Percentiles rank a stretch among this genome's conserved stretches.
phyloP scores from a whole-genome alignment of 2,888 invertebrate genomes.

The Pristionchus entomophagus region DNA sequence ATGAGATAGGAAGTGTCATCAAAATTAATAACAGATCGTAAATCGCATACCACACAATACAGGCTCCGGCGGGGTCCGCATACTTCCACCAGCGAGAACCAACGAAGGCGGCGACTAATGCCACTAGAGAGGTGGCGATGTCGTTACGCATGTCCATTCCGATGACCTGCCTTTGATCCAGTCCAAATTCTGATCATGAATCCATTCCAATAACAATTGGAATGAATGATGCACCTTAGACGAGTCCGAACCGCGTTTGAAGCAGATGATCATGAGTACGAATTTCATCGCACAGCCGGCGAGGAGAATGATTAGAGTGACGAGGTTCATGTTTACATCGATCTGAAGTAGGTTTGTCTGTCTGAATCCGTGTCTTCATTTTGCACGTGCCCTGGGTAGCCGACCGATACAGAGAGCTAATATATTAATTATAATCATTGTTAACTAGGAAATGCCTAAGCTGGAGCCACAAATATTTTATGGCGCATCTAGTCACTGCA shows the following conservation, averaged over 20 bases:
- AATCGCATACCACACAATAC: conserved; percentile 71
- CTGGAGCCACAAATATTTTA: too few relatives aligned
- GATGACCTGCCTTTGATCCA: conserved; percentile 62
- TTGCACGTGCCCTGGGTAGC: too few relatives aligned
- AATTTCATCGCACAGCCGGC: conserved; percentile 67
- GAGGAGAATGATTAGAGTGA: too few relatives aligned
- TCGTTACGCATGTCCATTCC: conserved; percentile 79
- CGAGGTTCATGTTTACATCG: too few relatives aligned
- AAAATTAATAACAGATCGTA: background rate
- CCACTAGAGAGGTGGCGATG: conserved; percentile 77
- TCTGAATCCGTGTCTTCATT: too few relatives aligned
- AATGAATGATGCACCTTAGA: conserved; percentile 47
- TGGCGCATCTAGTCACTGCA: too few relatives aligned
- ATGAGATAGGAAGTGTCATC: background rate
- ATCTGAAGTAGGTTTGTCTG: too few relatives aligned
- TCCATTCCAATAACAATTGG: background rate
- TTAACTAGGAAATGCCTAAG: too few relatives aligned
- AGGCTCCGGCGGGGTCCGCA: conserved; percentile 79
- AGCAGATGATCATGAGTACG: conserved; percentile 68
- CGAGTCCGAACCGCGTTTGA: conserved; percentile 61
- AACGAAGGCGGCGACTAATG: conserved; percentile 78
- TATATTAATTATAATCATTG: too few relatives aligned
- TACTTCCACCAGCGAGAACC: conserved; percentile 76
- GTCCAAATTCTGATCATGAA: background rate
- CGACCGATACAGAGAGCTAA: too few relatives aligned